Evolutionary conservation across 2,797 vertebrate genomes (phyloP).

Genomic region (Lerista edwardsae): DNA sequence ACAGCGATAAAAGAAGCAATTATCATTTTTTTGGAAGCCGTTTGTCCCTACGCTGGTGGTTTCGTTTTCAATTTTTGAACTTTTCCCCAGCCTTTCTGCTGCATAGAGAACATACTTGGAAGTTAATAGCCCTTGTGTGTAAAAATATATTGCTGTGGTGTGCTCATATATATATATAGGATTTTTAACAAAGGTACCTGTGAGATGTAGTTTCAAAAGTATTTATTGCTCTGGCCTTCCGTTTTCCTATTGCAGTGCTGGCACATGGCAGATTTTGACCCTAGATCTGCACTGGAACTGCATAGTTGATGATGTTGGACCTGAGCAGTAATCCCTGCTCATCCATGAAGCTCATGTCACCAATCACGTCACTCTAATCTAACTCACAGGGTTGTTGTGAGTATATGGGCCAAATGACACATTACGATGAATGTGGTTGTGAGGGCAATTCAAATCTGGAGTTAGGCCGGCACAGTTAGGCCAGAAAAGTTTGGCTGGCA

Average conservation of each 20-base stretch:
- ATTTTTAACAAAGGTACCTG: not conserved
- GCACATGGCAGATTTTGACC: not conserved
- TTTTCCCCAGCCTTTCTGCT: conserved; percentile 38
- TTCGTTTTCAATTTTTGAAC: conserved; percentile 37
- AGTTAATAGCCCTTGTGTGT: conserved; percentile 11
- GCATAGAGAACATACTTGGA: not conserved
- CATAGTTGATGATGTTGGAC: not conserved
- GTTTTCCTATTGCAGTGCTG: not conserved
- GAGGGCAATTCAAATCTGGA: no score
- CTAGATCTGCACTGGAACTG: accelerated
- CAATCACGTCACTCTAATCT: not conserved
- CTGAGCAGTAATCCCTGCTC: not conserved
- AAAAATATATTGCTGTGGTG: conserved; percentile 4
- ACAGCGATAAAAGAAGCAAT: conserved; percentile 29
- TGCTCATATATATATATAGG: not conserved
- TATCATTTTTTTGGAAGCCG: conserved; percentile 31
- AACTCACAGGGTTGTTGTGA: not conserved
- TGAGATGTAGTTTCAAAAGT: not conserved
- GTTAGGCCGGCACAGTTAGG: no score
- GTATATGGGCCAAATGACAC: no score
- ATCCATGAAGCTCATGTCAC: not conserved
- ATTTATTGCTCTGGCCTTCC: not conserved
- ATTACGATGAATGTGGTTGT: no score
- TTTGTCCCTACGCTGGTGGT: conserved; percentile 16
- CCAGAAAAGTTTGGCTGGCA: no score